A percentile compares a stretch with the other conserved stretches of the same genome.
Evolutionary conservation across 2,888 invertebrate genomes (phyloP).

Genomic region (Exephanes ischioxanthus): DNA sequence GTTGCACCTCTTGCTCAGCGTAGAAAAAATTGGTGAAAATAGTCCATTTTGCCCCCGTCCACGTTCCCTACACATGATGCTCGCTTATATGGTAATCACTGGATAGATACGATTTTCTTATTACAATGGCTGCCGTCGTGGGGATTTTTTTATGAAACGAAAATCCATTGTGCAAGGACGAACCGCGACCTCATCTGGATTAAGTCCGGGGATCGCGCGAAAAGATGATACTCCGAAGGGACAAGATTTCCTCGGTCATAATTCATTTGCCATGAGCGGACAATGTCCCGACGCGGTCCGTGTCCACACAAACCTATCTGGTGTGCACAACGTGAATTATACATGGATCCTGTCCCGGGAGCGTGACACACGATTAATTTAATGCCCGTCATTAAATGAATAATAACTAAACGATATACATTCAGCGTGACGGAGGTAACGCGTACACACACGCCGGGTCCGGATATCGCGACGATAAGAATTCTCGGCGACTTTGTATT

Average conservation of each 20-base stretch:
- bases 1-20: no score
- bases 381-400: constrained; percentile 63
- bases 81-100: no score
- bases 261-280: constrained; percentile 47
- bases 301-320: background rate
- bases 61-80: no score
- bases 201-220: constrained; percentile 3
- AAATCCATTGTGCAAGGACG: no score
- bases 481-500: constrained; percentile 26
- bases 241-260: constrained; percentile 42
- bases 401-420: constrained; percentile 61
- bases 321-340: constrained; percentile 33
- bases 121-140: no score
- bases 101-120: no score
- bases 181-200: no score
- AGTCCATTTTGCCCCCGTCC: no score
- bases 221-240: constrained; percentile 26
- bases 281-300: constrained; percentile 1
- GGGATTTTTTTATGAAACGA: background rate
- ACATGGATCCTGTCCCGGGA: constrained; percentile 40
- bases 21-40: no score
- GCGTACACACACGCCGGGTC: constrained; percentile 31
- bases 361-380: constrained; percentile 65
- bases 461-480: constrained; percentile 62
- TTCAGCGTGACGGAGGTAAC: constrained; percentile 50